Percentiles rank a stretch among this genome's conserved stretches.
These are phyloP conservation scores for Tinea semifulvella DNA, from an alignment of 2,888 invertebrate species.

Conservation along the genomic window DNA sequence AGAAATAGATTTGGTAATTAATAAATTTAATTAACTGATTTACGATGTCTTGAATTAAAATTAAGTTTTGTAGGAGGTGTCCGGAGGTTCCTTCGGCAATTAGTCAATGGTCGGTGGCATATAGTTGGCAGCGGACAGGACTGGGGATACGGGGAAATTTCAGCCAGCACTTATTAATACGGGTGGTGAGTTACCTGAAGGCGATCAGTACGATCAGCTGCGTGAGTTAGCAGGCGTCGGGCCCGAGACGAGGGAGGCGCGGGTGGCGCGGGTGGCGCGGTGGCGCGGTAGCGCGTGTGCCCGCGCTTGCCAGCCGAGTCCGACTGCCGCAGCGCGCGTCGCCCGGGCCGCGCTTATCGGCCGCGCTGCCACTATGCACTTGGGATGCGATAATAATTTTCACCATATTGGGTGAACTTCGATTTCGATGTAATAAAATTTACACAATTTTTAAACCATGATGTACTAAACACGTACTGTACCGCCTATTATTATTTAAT, in stretches of 20 bases:
- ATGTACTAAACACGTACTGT: too few species aligned
- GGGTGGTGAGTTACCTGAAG: constrained; percentile 8
- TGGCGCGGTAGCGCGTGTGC: constrained; percentile 55
- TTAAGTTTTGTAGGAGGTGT: constrained; percentile 1
- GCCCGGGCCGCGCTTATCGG: constrained; percentile 52
- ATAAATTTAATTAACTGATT: constrained; percentile 12
- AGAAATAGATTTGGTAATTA: constrained; percentile 11
- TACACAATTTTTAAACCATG: too few species aligned
- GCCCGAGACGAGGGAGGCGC: constrained; percentile 33
- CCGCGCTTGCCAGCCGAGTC: constrained; percentile 54
- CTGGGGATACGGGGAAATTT: not conserved
- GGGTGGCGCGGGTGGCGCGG: constrained; percentile 39
- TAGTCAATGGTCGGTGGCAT: not conserved
- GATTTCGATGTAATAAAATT: too few species aligned
- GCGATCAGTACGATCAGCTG: not conserved
- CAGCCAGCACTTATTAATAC: constrained; percentile 7
- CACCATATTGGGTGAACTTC: constrained; percentile 3
- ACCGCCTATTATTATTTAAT: too few species aligned
- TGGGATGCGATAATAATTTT: constrained; percentile 9
- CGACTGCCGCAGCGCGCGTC: constrained; percentile 46
- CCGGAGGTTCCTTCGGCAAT: not conserved
- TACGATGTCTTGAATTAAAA: constrained; percentile 5
- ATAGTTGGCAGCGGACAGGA: constrained; percentile 8
- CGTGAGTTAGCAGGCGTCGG: constrained; percentile 17
- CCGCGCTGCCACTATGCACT: constrained; percentile 19